Percentiles rank a stretch among this genome's conserved stretches.
These are phyloP conservation scores for Tipula helvola DNA, from an alignment of 2,888 invertebrate genomes.

Conservation along the genomic window DNA sequence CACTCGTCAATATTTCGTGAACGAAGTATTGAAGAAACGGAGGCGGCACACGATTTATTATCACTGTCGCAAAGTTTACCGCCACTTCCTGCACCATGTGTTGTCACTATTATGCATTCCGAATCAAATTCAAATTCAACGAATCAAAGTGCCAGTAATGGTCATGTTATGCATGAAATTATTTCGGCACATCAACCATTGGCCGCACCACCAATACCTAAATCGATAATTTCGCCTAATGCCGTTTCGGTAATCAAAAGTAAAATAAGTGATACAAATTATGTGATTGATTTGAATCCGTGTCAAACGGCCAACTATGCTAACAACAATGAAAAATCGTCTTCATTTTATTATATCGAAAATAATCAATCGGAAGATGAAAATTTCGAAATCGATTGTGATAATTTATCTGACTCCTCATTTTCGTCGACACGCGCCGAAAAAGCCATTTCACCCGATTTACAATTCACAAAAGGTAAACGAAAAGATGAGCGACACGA, in stretches of 20 bases:
- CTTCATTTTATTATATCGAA: not conserved
- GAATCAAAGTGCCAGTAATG: constrained; percentile 14
- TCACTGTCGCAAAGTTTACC: constrained; percentile 66
- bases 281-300: not conserved
- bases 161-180: constrained; percentile 32
- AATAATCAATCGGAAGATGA: constrained; percentile 5
- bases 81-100: constrained; percentile 57
- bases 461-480: constrained; percentile 5
- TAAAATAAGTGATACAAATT: not conserved
- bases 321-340: not conserved
- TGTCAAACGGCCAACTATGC: not conserved
- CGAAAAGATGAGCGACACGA: not conserved
- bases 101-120: constrained; percentile 48
- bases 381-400: constrained; percentile 8
- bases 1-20: constrained; percentile 29
- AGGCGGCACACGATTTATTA: constrained; percentile 73
- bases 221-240: not conserved
- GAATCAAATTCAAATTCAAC: constrained; percentile 31
- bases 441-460: not conserved
- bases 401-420: not conserved
- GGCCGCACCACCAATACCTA: constrained; percentile 16
- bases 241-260: not conserved
- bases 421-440: not conserved
- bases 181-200: constrained; percentile 10
- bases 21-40: constrained; percentile 70